Evolutionary conservation across 2,797 vertebrate genomes (phyloP).

Genomic region (Takifugu rubripes): DNA sequence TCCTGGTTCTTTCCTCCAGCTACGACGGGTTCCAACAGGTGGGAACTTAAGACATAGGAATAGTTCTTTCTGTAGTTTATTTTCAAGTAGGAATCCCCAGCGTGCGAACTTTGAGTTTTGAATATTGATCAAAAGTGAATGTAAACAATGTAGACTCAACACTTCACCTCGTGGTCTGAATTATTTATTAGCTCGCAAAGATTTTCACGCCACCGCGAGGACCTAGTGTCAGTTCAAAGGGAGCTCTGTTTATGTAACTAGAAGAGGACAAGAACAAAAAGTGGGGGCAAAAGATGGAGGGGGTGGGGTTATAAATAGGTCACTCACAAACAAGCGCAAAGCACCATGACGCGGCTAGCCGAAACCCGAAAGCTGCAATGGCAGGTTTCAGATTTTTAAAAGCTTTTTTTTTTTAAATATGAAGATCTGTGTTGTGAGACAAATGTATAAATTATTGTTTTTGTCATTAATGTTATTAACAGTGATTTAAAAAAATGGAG

Average conservation of each 20-base stretch:
- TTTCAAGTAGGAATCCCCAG: background rate
- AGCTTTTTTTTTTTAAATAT: too few relatives aligned
- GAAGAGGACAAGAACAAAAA: constrained; percentile 48
- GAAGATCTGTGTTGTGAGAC: too few relatives aligned
- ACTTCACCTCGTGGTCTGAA: constrained; percentile 31
- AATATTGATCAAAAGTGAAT: constrained; percentile 29
- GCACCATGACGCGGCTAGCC: constrained; percentile 55
- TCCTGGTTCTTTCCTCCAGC: too few relatives aligned
- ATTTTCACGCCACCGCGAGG: constrained; percentile 21
- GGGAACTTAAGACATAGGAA: too few relatives aligned
- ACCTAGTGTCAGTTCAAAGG: constrained; percentile 23
- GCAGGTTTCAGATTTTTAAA: constrained; percentile 55
- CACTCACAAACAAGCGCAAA: constrained; percentile 54
- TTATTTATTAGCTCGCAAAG: constrained; percentile 42
- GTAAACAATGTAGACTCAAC: constrained; percentile 37
- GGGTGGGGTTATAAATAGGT: constrained; percentile 74
- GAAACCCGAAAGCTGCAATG: constrained; percentile 69
- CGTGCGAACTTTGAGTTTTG: constrained; percentile 16
- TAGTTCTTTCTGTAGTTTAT: background rate
- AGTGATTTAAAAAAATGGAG: too few relatives aligned
- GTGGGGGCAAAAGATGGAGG: constrained; percentile 58
- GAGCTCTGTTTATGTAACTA: constrained; percentile 41
- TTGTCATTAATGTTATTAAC: too few relatives aligned
- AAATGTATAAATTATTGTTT: too few relatives aligned
- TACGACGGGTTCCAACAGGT: too few relatives aligned